Evolutionary conservation across 2,888 invertebrate species (phyloP), one percentile per base, ranked within the genome.

Genomic region (Penaeus monodon): DNA sequence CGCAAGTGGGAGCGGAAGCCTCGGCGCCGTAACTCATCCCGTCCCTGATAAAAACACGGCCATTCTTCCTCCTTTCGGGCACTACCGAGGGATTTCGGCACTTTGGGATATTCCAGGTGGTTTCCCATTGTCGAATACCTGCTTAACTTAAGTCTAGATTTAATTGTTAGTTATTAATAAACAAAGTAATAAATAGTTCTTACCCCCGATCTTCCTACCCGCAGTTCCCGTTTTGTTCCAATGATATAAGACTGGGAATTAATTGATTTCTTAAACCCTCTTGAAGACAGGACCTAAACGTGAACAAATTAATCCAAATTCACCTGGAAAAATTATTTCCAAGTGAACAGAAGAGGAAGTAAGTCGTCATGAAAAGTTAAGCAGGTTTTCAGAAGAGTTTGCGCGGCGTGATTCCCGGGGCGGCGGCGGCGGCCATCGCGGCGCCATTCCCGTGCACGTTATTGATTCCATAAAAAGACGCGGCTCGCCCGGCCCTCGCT

Each of bases 391-490:
- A 79, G 44, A 87, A 86, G 83, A 83, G 76, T 82, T 88, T 80
- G 22, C 29, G 63, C 79, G 64, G 64, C 64, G 70, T 78, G 78
- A 88, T 80, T 81, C 83, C 81, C 78, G 80, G 81, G 84, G 84
- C 77, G 78, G 85, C 78, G 84, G 78, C 78, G 81, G 79, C 84
- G 87, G 84, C 89, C 89, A 89, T 88, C 81, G 87, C 84, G 86
- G 87, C 89, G 88, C 86, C 88, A 89, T 89, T 89, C 89, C 85
- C 88, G 84, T 84, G 10, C 10, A 88, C 85, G 88, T 89, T 89
- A 89, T 89, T 89, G 89, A 89, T 89, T 89, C 88, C 89, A 89
- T 89, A 89, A 89, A 89, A 89, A 89, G 88, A 89, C 89, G 88
- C 89, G 89, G 88, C 88, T 86, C 80, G 27, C 88, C 86, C 84